phyloP scores from a whole-genome alignment of 2,113 vertebrate genomes.

The Microtus montanus region DNA sequence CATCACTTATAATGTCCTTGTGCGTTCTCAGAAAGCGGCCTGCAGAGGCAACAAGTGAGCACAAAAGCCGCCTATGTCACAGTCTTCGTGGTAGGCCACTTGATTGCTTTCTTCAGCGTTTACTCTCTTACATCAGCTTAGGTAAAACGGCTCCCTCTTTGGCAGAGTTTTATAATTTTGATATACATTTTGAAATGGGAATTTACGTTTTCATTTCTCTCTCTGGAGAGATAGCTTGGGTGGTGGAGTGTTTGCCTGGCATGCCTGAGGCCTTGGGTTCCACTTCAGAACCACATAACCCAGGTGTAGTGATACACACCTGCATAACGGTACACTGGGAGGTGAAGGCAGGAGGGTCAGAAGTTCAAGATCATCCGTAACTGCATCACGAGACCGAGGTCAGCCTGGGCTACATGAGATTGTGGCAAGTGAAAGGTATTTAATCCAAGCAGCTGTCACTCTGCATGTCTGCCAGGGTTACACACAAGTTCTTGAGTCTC shows the following conservation, averaged over 20 bases:
- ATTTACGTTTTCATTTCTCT: not conserved
- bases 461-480: not conserved
- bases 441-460: not conserved
- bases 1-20: constrained; percentile 52
- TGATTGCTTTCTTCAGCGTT: not conserved
- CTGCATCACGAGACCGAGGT: not conserved
- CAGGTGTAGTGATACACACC: too few species aligned
- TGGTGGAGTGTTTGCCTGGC: not conserved
- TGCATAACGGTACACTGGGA: not conserved
- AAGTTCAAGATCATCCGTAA: not conserved
- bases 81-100: constrained; percentile 15
- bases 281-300: not conserved
- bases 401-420: not conserved
- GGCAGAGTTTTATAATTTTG: not conserved
- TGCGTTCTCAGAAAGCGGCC: constrained; percentile 56
- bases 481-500: not conserved
- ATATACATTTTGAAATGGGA: not conserved
- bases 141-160: not conserved
- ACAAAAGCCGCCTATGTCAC: constrained; percentile 35
- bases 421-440: not conserved
- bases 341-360: too few species aligned
- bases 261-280: not conserved
- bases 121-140: not conserved
- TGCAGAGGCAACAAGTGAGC: constrained; percentile 48
- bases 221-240: not conserved